These are phyloP conservation scores for Erynnis tages DNA, from an alignment of 2,888 invertebrate species.

Conservation along the genomic window DNA sequence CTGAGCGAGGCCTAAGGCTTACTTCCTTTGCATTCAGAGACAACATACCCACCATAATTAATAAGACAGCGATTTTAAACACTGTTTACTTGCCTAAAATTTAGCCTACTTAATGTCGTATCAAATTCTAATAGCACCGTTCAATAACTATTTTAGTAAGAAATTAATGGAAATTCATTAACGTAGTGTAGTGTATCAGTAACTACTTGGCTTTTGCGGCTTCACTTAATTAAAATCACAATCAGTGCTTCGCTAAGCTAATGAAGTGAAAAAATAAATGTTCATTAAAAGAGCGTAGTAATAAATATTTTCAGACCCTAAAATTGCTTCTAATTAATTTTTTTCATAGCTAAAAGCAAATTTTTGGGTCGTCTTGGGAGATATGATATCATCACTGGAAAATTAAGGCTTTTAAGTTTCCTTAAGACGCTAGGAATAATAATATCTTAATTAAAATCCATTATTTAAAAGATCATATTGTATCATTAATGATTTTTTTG, in stretches of 20 bases:
- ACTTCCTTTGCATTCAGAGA: too few species aligned
- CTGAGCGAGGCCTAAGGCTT: too few species aligned
- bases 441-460: conserved; percentile 8
- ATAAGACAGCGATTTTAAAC: too few species aligned
- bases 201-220: conserved; percentile 35
- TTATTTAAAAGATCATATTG: not conserved
- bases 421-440: not conserved
- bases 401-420: conserved; percentile 11
- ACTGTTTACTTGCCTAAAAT: too few species aligned
- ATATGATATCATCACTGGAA: conserved; percentile 18
- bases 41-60: too few species aligned
- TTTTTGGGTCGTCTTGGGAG: conserved; percentile 18
- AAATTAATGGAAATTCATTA: conserved; percentile 19
- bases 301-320: conserved; percentile 21
- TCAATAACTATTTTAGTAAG: not conserved
- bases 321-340: conserved; percentile 27
- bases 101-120: too few species aligned
- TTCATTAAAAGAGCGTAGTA: conserved; percentile 21
- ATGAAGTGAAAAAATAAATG: conserved; percentile 29
- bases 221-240: conserved; percentile 53
- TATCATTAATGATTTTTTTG: not conserved
- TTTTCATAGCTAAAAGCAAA: conserved; percentile 22
- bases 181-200: conserved; percentile 16
- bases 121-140: not conserved
- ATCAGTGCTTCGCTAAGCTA: conserved; percentile 33